A percentile compares a stretch with the other conserved stretches of the same genome.
Evolutionary conservation across 2,113 vertebrate genomes (phyloP).

Genomic region (Pardalotus punctatus): DNA sequence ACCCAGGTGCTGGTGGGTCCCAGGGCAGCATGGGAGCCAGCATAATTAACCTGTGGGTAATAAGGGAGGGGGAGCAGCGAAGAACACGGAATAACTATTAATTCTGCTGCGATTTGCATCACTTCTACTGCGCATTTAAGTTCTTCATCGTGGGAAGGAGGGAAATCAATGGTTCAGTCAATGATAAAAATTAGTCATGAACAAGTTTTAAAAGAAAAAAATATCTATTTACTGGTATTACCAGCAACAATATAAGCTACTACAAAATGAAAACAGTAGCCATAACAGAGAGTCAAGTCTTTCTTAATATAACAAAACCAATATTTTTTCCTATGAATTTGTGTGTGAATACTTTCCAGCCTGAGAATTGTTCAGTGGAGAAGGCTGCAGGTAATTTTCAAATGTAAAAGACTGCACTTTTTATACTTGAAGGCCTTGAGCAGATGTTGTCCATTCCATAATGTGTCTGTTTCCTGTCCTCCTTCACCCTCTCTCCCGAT

Average conservation of each 20-base stretch:
- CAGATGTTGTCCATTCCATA: neutral
- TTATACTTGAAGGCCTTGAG: neutral
- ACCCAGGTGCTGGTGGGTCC: neutral
- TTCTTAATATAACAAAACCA: neutral
- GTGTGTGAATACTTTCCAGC: neutral
- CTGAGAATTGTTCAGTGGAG: neutral
- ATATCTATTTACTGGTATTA: neutral
- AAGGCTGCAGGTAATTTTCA: neutral
- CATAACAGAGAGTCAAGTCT: neutral
- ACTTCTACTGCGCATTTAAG: neutral
- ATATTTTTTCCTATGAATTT: neutral
- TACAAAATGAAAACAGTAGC: neutral
- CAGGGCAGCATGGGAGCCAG: neutral
- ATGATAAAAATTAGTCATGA: neutral
- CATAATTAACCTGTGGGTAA: neutral
- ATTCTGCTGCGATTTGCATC: neutral
- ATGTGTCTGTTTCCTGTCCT: rapidly evolving
- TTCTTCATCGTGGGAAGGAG: neutral
- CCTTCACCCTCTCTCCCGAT: rapidly evolving
- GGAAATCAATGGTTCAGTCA: neutral
- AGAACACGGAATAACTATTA: neutral
- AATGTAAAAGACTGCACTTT: neutral
- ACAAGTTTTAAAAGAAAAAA: neutral
- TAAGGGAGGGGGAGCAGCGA: neutral
- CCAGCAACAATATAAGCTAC: neutral